Base-by-base conservation (phyloP, 2,888 invertebrate genomes). In the Himalopsyche anomala region DNA sequence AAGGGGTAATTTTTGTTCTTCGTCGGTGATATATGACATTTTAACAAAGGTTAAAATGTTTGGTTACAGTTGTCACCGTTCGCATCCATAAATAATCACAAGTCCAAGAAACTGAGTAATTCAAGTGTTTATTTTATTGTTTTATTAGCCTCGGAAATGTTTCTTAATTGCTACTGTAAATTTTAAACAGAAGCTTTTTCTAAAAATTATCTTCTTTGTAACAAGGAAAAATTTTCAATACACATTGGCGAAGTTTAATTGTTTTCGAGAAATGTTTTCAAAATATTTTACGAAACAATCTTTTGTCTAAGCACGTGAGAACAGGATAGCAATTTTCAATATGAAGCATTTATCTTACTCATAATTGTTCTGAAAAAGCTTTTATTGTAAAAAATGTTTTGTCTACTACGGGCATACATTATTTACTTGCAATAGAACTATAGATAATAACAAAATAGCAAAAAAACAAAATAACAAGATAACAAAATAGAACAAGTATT, bases 1-100 rank as follows among this genome's bases (percentile, higher is more conserved):
- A 84, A 79, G 28, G 54, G 36, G 19, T 54, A 79, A 82, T 82
- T 82, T 56, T 83, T 45, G 82, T 28, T 54, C 69, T 5, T 56
- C 81, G 17, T n/a, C 82, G 15, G 55, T 88, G 86, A 88, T 88
- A 82, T 88, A 88, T 86, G 86, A 81, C 84, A 83, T 40, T 83
- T 87, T 85, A 88, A 88, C 87, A 87, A 88, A 87, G 84, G 88
- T 88, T 87, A 86, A 88, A 86, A 82, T 84, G 86, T 83, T 87
- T 85, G 83, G 85, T 87, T 85, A 80, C 83, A 85, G 62, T 86
- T 87, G 87, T 88, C 87, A 85, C 86, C 82, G 82, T 55, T 80
- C 55, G 54, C 80, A 62, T 55, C 45, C 83, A 83, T 86, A 86
- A 81, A 86, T 84, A 45, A 80, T 81, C 56, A 42, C 28, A 17